Evolutionary conservation across 2,888 invertebrate genomes (phyloP), one percentile per base, ranked within the genome.

Genomic region (Phyto melanocephala): DNA sequence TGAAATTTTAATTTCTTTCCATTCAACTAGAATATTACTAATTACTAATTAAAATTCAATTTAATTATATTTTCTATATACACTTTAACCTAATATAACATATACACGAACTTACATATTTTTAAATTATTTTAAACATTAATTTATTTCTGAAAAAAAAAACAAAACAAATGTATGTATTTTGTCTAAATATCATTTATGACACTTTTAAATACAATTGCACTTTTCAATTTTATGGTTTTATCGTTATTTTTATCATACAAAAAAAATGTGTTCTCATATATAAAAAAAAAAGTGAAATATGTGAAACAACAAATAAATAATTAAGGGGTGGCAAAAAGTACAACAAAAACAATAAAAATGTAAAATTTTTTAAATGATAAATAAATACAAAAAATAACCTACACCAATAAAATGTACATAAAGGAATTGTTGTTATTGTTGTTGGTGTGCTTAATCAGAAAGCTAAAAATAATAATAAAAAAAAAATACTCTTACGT

Each of bases 281-380:
- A 5, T 28, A 28, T 28, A 28, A 3, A n/a, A 40, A 68, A 68
- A 17, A 33, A 56, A 70, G 17, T 13, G 6, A 35, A 40, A 68
- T 52, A 24, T 54, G 54, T 28, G 20, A 42, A 28, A 54, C 28
- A 42, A 54, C 24, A 40, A 42, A 68, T 68, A 50, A 50, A 50
- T 58, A 22, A 58, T 71, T 71, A 24, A 54, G 68, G 82, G 60
- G 37, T 56, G 52, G 40, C n/a, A 62, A 52, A 20, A 50, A 42
- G 72, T 54, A 60, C 60, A 75, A 40, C 45, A 76, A 54, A 52
- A 72, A 20, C 62, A 75, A 28, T 10, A 56, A 33, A 45, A 70
- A 54, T 0, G 2, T 8, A 40, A 67, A 70, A 42, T 33, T 17
- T 11, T 47, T 63, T 47, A n/a, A 70, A 56, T 56, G 54, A 68